These are phyloP conservation scores for Crax fasciolata DNA, from an alignment of 2,797 vertebrate genomes.

Conservation along the genomic window DNA sequence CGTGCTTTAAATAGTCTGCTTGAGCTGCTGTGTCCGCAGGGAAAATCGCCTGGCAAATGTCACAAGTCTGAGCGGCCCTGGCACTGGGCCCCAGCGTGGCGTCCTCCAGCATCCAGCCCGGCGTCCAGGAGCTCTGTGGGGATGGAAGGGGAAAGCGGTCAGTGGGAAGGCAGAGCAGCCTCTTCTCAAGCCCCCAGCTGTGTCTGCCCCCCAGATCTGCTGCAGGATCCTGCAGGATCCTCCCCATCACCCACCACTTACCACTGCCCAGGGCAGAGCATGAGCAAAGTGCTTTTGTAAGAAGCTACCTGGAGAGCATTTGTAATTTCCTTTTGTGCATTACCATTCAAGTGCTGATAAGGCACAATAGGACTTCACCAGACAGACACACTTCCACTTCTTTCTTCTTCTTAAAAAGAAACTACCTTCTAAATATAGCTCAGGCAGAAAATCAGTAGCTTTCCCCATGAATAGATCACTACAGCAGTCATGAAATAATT, in stretches of 20 bases:
- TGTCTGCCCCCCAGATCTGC: background rate
- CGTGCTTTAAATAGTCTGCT: conserved; percentile 82
- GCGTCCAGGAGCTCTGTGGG: conserved; percentile 77
- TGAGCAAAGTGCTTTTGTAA: background rate
- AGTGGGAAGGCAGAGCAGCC: background rate
- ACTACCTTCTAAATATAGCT: background rate
- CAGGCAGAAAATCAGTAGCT: background rate
- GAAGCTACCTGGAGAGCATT: background rate
- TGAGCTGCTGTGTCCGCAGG: conserved; percentile 80
- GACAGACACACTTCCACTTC: background rate
- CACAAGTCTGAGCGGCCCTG: conserved; percentile 79
- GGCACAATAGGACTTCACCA: background rate
- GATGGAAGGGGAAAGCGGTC: background rate
- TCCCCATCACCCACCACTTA: rapidly evolving
- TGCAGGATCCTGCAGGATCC: rapidly evolving
- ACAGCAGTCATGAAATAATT: rapidly evolving
- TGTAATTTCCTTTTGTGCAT: background rate
- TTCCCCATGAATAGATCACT: background rate
- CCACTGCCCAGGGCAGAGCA: rapidly evolving
- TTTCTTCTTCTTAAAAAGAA: background rate
- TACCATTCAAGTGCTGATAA: background rate
- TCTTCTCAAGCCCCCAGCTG: background rate
- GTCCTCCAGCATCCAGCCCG: conserved; percentile 56
- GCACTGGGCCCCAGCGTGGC: conserved; percentile 16
- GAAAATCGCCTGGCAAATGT: conserved; percentile 87